A percentile compares a stretch with the other conserved stretches of the same genome.
These are phyloP conservation scores for Pyrgilauda ruficollis DNA, from an alignment of 2,113 vertebrate species.

Conservation along the genomic window DNA sequence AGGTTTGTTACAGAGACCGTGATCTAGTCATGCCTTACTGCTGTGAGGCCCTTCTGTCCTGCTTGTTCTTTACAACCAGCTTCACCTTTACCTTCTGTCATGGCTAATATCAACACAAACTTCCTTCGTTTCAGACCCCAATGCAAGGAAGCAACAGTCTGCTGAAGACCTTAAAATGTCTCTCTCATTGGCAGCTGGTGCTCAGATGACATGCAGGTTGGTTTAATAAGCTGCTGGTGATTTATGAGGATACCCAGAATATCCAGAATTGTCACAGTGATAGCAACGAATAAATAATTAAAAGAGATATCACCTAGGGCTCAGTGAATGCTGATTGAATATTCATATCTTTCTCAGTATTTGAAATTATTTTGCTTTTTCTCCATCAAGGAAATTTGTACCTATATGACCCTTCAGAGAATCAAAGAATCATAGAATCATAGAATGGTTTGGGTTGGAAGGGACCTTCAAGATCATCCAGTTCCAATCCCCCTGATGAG, in stretches of 20 bases:
- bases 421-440: neutral
- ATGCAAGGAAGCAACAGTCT: neutral
- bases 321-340: neutral
- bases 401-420: rapidly evolving
- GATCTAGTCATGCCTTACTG: neutral
- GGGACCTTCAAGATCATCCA: neutral
- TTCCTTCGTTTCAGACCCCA: neutral
- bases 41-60: constrained; percentile 9
- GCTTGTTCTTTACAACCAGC: neutral
- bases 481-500: rapidly evolving
- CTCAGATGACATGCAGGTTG: neutral
- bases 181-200: neutral
- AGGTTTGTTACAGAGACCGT: neutral
- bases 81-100: neutral
- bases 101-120: neutral
- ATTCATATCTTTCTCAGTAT: neutral
- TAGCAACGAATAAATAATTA: neutral
- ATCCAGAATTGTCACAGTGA: neutral
- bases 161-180: neutral
- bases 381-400: neutral
- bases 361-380: neutral
- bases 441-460: neutral
- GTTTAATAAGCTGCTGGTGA: neutral
- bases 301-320: neutral
- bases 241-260: neutral